These are phyloP conservation scores for Eretmodus cyanostictus DNA, from an alignment of 2,113 vertebrate species.

Conservation along the genomic window DNA sequence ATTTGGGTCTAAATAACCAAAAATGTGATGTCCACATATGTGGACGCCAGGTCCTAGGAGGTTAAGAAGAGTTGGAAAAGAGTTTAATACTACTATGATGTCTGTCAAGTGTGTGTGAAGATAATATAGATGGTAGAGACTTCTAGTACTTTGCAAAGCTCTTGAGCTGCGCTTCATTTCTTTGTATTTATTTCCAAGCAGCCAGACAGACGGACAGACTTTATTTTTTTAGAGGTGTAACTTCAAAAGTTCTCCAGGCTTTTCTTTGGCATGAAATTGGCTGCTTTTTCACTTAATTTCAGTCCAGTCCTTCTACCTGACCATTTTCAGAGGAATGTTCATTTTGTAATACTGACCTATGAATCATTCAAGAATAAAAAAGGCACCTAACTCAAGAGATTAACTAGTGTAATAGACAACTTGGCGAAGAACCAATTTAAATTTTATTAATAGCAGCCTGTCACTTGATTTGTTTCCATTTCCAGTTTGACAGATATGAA, in stretches of 20 bases:
- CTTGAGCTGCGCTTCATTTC: background rate
- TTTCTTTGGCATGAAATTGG: background rate
- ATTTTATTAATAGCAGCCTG: background rate
- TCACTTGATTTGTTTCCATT: background rate
- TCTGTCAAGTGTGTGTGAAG: background rate
- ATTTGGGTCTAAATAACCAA: background rate
- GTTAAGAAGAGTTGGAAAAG: background rate
- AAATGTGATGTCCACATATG: accelerated
- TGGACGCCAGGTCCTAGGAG: accelerated
- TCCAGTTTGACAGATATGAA: background rate
- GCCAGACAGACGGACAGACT: background rate
- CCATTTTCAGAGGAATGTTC: background rate
- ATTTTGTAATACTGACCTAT: background rate
- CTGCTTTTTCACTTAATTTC: background rate
- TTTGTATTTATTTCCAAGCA: background rate
- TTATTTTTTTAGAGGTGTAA: background rate
- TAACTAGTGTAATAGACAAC: background rate
- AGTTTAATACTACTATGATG: background rate
- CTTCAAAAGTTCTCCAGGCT: background rate
- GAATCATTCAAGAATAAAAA: background rate
- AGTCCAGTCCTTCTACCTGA: background rate
- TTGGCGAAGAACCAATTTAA: background rate
- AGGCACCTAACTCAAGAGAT: background rate
- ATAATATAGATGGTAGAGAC: background rate
- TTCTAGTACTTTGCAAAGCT: background rate